Percentiles rank a stretch among this genome's conserved stretches.
These are phyloP conservation scores for Phthorimaea operculella DNA, from an alignment of 1,140 invertebrate genomes.

Conservation along the genomic window DNA sequence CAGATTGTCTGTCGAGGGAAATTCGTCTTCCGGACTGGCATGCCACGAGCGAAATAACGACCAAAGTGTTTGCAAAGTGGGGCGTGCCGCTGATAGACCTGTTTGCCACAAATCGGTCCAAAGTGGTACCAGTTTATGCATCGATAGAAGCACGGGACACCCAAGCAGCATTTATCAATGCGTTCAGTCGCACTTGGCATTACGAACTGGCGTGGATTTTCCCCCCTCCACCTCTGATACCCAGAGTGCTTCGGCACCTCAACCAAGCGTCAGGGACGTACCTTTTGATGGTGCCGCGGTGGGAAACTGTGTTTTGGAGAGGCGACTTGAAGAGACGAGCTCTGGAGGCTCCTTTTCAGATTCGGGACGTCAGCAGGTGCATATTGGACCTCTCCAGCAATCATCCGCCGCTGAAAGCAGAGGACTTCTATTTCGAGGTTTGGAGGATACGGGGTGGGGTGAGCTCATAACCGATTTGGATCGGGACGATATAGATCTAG, in stretches of 20 bases:
- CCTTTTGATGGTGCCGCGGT: slow-evolving; percentile 6
- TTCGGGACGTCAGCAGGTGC: neutral
- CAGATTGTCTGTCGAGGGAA: slow-evolving; percentile 22
- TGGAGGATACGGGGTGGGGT: slow-evolving; percentile 9
- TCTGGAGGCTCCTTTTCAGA: slow-evolving; percentile 4
- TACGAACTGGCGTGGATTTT: slow-evolving; percentile 13
- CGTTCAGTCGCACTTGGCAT: slow-evolving; percentile 23
- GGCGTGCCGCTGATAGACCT: slow-evolving; percentile 15
- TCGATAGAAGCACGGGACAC: slow-evolving; percentile 3
- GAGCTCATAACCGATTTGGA: neutral
- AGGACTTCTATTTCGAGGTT: slow-evolving; percentile 5
- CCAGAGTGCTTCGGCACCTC: slow-evolving; percentile 7
- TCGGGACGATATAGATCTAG: neutral
- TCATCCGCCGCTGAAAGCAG: neutral
- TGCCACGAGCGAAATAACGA: slow-evolving; percentile 16
- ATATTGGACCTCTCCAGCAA: slow-evolving; percentile 3
- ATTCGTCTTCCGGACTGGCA: slow-evolving; percentile 27
- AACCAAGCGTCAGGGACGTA: slow-evolving; percentile 1
- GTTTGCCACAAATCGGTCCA: slow-evolving; percentile 7
- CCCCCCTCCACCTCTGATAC: slow-evolving; percentile 8
- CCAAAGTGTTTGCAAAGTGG: slow-evolving; percentile 22
- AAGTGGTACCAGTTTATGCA: slow-evolving; percentile 6
- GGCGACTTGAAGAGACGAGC: neutral
- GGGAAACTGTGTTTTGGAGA: slow-evolving; percentile 7
- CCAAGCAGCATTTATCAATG: slow-evolving; percentile 15